Conservation (phyloP, 2,797 vertebrate genomes). For the Euthynnus affinis region DNA sequence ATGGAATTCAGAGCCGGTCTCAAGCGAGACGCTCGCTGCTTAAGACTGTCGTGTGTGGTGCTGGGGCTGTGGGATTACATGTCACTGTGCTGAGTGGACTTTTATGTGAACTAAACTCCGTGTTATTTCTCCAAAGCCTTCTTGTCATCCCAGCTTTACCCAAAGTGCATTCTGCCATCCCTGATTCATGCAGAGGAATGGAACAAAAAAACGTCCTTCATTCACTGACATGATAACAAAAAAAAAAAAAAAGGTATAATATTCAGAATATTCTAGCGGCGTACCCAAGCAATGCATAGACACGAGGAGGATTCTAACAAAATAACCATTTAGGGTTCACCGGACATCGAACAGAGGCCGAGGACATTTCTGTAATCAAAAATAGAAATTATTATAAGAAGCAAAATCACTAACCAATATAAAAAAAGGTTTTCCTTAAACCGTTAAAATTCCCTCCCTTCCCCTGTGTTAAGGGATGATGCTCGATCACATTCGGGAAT, state of each 20-base stretch:
- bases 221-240: constrained; percentile 21
- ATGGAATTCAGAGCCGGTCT: constrained; percentile 26
- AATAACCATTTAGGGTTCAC: constrained; percentile 44
- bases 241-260: constrained; percentile 20
- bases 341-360: constrained; percentile 35
- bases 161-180: constrained; percentile 69
- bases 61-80: constrained; percentile 52
- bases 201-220: constrained; percentile 21
- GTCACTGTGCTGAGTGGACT: constrained; percentile 62
- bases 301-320: constrained; percentile 56
- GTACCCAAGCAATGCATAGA: constrained; percentile 73
- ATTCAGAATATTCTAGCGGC: constrained; percentile 26
- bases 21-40: constrained; percentile 29
- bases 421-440: constrained; percentile 50
- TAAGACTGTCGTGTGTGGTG: constrained; percentile 33
- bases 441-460: background rate
- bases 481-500: constrained; percentile 13
- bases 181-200: constrained; percentile 73
- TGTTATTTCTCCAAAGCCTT: constrained; percentile 53
- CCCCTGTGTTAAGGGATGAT: constrained; percentile 4
- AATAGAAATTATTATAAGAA: constrained; percentile 70
- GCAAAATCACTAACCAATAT: constrained; percentile 44
- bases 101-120: constrained; percentile 51
- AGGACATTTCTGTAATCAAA: constrained; percentile 53
- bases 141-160: constrained; percentile 41